phyloP scores from a whole-genome alignment of 2,797 vertebrate species.

The Erpetoichthys calabaricus region DNA sequence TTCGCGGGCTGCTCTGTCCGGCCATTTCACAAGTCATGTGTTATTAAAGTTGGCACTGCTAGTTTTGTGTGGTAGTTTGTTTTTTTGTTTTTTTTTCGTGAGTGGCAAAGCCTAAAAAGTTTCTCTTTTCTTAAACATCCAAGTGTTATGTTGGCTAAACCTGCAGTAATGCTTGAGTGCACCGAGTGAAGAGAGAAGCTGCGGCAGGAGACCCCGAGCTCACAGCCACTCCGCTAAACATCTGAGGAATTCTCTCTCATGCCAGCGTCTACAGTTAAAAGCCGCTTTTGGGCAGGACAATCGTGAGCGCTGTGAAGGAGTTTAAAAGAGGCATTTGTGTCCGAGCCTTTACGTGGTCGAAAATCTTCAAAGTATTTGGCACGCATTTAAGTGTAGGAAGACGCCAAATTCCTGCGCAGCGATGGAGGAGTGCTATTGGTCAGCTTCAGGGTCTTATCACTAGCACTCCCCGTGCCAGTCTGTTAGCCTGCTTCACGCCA shows the following conservation, averaged over 20 bases:
- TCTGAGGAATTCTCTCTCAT: slow-evolving; percentile 30
- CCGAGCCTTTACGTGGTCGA: slow-evolving; percentile 25
- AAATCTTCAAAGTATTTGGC: slow-evolving; percentile 57
- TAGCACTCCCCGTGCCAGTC: slow-evolving; percentile 21
- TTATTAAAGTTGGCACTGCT: too few relatives aligned
- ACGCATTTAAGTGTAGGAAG: slow-evolving; percentile 45
- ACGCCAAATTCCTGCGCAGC: slow-evolving; percentile 59
- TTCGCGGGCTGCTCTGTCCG: too few relatives aligned
- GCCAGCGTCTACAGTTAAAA: slow-evolving; percentile 27
- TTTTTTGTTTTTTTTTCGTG: too few relatives aligned
- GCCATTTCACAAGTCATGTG: too few relatives aligned
- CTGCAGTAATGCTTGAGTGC: too few relatives aligned
- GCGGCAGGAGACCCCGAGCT: too few relatives aligned
- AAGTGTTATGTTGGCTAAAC: too few relatives aligned
- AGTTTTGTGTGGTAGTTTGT: too few relatives aligned
- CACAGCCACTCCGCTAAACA: slow-evolving; percentile 17
- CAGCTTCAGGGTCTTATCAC: slow-evolving; percentile 34
- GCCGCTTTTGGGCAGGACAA: slow-evolving; percentile 37
- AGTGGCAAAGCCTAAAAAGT: too few relatives aligned
- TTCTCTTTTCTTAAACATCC: too few relatives aligned
- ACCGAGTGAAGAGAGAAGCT: too few relatives aligned
- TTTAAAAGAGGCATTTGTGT: slow-evolving; percentile 31
- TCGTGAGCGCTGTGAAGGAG: slow-evolving; percentile 22
- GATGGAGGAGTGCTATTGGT: slow-evolving; percentile 47
- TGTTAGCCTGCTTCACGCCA: too few relatives aligned